Evolutionary conservation across 2,888 invertebrate genomes (phyloP).

Genomic region (Drosophila barbarae): DNA sequence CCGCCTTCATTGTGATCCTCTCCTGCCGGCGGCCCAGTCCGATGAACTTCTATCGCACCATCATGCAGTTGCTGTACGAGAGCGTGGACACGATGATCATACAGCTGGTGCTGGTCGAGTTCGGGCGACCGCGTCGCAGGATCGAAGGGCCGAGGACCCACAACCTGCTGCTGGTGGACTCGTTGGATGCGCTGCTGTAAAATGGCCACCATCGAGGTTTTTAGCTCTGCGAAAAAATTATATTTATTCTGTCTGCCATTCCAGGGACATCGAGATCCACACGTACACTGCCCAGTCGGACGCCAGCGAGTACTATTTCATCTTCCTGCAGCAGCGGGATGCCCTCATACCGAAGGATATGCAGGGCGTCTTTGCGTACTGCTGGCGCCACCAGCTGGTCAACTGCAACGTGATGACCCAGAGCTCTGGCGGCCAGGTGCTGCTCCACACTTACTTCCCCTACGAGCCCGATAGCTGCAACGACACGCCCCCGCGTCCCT

Average conservation of each 20-base stretch:
- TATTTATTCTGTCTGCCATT: not conserved
- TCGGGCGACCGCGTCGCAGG: constrained; percentile 24
- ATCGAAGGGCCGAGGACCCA: constrained; percentile 42
- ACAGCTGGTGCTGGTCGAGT: constrained; percentile 52
- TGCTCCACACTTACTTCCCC: constrained; percentile 68
- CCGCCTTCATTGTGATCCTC: constrained; percentile 57
- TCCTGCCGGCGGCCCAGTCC: constrained; percentile 58
- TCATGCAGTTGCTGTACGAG: constrained; percentile 56
- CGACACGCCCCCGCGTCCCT: constrained; percentile 22
- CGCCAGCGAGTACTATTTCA: constrained; percentile 64
- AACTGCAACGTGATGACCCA: constrained; percentile 70
- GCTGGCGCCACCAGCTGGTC: constrained; percentile 65
- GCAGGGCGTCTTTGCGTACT: constrained; percentile 63
- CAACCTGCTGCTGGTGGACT: constrained; percentile 62
- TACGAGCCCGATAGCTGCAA: constrained; percentile 53
- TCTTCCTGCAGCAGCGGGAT: constrained; percentile 62
- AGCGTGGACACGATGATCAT: constrained; percentile 58
- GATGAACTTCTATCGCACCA: constrained; percentile 55
- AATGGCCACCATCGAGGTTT: constrained; percentile 9
- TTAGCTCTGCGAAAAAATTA: not conserved
- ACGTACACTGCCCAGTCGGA: constrained; percentile 51
- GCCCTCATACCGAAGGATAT: constrained; percentile 47
- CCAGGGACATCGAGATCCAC: constrained; percentile 54
- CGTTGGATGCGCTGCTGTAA: constrained; percentile 61
- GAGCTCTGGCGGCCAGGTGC: constrained; percentile 50